phyloP scores from a whole-genome alignment of 2,113 vertebrate genomes.

The Gopherus evgoodei region DNA sequence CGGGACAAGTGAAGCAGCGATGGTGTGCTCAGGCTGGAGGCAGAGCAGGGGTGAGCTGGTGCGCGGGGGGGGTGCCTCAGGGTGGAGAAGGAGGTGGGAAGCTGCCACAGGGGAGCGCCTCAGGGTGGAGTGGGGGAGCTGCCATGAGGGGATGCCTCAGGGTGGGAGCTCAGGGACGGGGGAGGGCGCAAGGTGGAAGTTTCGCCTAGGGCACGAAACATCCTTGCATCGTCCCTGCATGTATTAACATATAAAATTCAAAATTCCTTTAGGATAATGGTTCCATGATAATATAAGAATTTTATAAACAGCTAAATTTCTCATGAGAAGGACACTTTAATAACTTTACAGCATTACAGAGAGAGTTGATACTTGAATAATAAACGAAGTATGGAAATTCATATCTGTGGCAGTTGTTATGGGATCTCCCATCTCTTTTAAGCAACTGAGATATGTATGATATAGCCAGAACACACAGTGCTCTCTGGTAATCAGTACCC shows the following conservation, averaged over 20 bases:
- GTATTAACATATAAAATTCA: background rate
- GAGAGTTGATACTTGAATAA: background rate
- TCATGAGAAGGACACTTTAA: background rate
- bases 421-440: background rate
- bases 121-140: too few relatives aligned
- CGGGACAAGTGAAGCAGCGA: too few relatives aligned
- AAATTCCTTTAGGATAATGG: background rate
- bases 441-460: background rate
- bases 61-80: too few relatives aligned
- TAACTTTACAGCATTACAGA: background rate
- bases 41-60: too few relatives aligned
- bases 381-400: background rate
- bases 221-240: too few relatives aligned
- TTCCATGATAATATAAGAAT: background rate
- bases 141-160: too few relatives aligned
- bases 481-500: background rate
- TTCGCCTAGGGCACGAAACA: too few relatives aligned
- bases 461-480: background rate
- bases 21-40: too few relatives aligned
- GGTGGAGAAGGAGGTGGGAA: too few relatives aligned
- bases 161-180: too few relatives aligned
- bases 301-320: background rate
- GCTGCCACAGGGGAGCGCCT: too few relatives aligned
- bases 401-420: background rate
- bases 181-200: too few relatives aligned